phyloP scores from a whole-genome alignment of 2,113 vertebrate species.

The Meriones unguiculatus region DNA sequence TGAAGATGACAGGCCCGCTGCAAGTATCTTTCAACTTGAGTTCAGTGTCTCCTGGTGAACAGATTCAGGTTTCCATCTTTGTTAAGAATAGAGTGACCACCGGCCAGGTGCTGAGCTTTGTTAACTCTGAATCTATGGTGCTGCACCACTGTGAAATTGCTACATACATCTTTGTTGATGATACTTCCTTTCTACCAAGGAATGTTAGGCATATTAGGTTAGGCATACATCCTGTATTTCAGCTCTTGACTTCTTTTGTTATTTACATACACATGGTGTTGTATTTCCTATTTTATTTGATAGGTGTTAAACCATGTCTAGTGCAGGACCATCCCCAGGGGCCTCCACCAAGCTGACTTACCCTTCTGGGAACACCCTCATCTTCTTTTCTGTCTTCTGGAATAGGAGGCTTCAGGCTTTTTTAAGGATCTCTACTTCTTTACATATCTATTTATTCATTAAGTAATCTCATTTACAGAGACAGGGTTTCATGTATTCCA shows the following conservation, averaged over 20 bases:
- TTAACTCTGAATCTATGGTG: background rate
- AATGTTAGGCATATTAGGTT: background rate
- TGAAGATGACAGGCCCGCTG: background rate
- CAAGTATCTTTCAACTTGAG: background rate
- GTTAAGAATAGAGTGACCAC: background rate
- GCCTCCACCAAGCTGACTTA: background rate
- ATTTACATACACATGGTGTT: background rate
- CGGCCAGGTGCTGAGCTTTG: background rate
- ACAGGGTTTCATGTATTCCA: background rate
- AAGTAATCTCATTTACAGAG: background rate
- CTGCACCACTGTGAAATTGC: background rate
- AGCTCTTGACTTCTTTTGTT: background rate
- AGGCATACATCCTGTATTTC: background rate
- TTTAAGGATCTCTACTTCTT: background rate
- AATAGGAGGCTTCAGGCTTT: background rate
- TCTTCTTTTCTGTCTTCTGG: background rate
- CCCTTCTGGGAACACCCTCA: background rate
- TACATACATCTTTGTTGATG: background rate
- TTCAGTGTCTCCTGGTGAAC: background rate
- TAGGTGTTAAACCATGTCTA: background rate
- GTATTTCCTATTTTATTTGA: background rate
- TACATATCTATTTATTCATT: background rate
- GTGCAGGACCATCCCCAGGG: background rate
- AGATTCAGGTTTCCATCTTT: too few relatives aligned
- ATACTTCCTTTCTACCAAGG: background rate